phyloP scores from a whole-genome alignment of 1,140 invertebrate species.

The Galleria mellonella region DNA sequence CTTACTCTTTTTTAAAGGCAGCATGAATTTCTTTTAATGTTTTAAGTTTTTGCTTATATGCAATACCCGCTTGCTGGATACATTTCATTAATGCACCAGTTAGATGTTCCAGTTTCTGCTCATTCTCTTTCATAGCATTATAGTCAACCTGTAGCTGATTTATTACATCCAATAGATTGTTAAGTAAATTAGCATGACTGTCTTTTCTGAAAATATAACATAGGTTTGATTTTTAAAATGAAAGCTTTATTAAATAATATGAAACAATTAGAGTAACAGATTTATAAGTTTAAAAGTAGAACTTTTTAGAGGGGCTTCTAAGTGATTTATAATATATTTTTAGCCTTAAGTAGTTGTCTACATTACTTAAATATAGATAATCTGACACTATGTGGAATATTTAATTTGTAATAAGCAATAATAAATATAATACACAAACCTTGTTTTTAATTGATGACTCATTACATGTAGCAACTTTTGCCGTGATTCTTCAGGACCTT shows the following conservation, averaged over 20 bases:
- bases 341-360: too few species aligned
- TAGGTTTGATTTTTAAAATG: too few species aligned
- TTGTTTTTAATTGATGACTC: constrained; percentile 31
- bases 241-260: too few species aligned
- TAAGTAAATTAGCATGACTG: constrained; percentile 38
- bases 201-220: constrained; percentile 32
- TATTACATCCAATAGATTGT: constrained; percentile 35
- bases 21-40: constrained; percentile 39
- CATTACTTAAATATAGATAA: too few species aligned
- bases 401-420: not conserved
- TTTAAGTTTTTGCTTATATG: constrained; percentile 47
- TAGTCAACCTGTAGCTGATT: constrained; percentile 41
- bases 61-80: constrained; percentile 40
- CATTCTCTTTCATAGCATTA: constrained; percentile 45
- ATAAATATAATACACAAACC: constrained; percentile 17
- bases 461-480: constrained; percentile 41
- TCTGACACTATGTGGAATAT: not conserved
- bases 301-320: too few species aligned
- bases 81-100: constrained; percentile 47
- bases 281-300: too few species aligned
- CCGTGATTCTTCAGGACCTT: constrained; percentile 25
- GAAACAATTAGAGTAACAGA: too few species aligned
- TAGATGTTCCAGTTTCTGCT: constrained; percentile 51
- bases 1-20: constrained; percentile 49
- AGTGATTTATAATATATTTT: too few species aligned